phyloP scores from a whole-genome alignment of 2,113 vertebrate species.

The Rhinichthys klamathensis region DNA sequence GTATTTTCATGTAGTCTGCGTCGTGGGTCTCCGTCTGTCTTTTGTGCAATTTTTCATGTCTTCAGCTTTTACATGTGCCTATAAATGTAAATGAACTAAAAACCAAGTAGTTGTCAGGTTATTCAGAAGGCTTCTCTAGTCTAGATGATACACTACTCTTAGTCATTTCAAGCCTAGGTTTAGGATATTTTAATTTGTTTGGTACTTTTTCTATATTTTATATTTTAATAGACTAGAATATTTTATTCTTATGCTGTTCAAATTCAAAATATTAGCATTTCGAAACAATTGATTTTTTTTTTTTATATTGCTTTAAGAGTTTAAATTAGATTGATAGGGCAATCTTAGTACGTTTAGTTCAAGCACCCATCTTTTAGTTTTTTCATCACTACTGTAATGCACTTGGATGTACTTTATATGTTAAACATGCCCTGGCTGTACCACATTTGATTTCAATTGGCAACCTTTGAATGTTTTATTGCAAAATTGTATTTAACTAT shows the following conservation, averaged over 20 bases:
- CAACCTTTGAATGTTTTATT: constrained; percentile 13
- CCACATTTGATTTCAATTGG: background rate
- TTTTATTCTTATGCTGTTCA: constrained; percentile 7
- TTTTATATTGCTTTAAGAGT: background rate
- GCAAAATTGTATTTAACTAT: constrained; percentile 25
- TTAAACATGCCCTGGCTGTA: background rate
- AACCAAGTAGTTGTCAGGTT: background rate
- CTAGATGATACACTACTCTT: background rate
- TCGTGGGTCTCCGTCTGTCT: background rate
- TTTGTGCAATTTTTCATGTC: constrained; percentile 17
- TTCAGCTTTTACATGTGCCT: constrained; percentile 34
- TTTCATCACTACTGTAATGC: constrained; percentile 17
- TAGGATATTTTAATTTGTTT: background rate
- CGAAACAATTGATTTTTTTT: background rate
- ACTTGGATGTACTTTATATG: constrained; percentile 18
- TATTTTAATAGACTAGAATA: background rate
- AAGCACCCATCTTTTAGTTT: background rate
- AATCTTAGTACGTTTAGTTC: background rate
- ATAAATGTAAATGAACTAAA: background rate
- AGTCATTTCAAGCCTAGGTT: constrained; percentile 10
- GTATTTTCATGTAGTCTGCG: background rate
- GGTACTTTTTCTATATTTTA: constrained; percentile 32
- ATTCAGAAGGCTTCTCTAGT: constrained; percentile 7
- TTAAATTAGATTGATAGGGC: background rate
- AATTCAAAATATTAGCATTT: background rate